Percentiles rank a stretch among this genome's conserved stretches.
Conservation (phyloP, 2,113 vertebrate genomes). For the Leptocoma aspasia region DNA sequence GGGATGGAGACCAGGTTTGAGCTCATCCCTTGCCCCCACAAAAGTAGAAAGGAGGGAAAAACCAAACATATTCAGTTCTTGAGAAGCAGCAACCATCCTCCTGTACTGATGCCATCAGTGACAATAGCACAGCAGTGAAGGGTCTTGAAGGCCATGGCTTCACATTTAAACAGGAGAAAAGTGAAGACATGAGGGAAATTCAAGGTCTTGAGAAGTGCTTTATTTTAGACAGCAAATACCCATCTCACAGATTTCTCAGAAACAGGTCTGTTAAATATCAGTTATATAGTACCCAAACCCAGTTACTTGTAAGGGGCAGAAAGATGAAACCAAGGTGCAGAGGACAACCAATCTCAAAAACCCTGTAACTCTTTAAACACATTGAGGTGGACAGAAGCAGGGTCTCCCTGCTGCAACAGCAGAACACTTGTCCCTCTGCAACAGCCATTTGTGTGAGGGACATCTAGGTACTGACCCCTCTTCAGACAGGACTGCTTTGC, state of each 20-base stretch:
- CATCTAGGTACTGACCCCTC: too few species aligned
- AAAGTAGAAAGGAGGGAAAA: background rate
- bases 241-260: background rate
- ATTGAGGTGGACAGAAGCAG: background rate
- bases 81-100: background rate
- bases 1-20: background rate
- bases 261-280: background rate
- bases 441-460: background rate
- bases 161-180: background rate
- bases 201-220: background rate
- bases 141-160: background rate
- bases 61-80: accelerated
- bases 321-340: background rate
- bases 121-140: background rate
- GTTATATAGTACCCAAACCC: background rate
- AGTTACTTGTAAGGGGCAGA: background rate
- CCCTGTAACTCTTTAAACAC: background rate
- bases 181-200: background rate
- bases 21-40: background rate
- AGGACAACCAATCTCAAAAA: background rate
- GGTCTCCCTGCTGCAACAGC: background rate
- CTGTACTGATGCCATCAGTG: accelerated
- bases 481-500: background rate
- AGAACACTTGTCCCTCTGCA: background rate
- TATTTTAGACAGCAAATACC: background rate